Conservation (phyloP, 2,888 invertebrate species). For the Drosophila aldrichi region DNA sequence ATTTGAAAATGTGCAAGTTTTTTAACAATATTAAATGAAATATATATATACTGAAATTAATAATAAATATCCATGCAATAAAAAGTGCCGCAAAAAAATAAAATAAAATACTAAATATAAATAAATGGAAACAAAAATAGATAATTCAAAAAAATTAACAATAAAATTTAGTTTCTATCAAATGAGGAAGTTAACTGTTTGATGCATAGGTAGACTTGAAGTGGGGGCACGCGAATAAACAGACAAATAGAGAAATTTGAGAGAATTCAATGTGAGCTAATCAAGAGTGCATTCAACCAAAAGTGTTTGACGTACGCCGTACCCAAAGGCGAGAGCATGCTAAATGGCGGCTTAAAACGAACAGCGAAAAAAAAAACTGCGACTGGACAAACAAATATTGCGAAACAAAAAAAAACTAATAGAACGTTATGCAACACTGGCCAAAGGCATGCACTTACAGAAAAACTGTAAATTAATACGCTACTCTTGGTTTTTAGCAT, state of each 20-base stretch:
- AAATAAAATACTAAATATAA: no score
- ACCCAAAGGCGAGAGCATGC: slow-evolving; percentile 12
- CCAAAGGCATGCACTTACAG: not conserved
- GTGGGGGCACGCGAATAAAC: not conserved
- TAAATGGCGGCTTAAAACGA: slow-evolving; percentile 27
- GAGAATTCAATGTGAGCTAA: slow-evolving; percentile 39
- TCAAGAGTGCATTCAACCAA: slow-evolving; percentile 79
- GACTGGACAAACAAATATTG: slow-evolving; percentile 1
- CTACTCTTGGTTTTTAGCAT: no score
- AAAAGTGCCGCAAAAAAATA: not conserved
- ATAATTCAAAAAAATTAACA: not conserved
- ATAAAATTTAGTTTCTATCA: not conserved
- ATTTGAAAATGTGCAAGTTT: not conserved
- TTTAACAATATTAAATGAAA: not conserved
- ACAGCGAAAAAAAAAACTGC: slow-evolving; percentile 9
- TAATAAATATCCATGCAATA: not conserved
- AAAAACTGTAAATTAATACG: not conserved
- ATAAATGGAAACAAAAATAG: not conserved
- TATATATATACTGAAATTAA: not conserved
- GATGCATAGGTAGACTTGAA: not conserved
- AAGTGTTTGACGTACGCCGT: slow-evolving; percentile 42
- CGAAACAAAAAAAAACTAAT: slow-evolving; percentile 16
- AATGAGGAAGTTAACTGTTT: not conserved
- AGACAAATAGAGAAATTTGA: not conserved
- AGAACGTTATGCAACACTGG: slow-evolving; percentile 13